These are phyloP conservation scores for Macquaria australasica DNA, from an alignment of 2,113 vertebrate species.

Conservation along the genomic window DNA sequence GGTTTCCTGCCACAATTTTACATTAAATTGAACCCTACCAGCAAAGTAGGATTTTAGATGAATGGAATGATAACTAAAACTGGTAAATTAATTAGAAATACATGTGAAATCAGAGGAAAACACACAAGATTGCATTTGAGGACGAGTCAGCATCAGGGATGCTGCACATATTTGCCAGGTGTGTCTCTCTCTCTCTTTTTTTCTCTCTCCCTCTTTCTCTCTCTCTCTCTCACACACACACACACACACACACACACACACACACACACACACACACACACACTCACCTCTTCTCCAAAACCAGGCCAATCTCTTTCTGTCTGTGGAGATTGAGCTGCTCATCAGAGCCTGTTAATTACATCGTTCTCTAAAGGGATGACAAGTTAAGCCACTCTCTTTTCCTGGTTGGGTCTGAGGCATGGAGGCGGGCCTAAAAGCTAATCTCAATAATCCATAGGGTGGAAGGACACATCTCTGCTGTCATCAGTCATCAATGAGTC, in stretches of 20 bases:
- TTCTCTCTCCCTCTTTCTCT: neutral
- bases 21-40: constrained; percentile 12
- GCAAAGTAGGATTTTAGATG: constrained; percentile 24
- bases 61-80: constrained; percentile 22
- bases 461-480: constrained; percentile 58
- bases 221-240: neutral
- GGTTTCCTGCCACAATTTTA: constrained; percentile 3
- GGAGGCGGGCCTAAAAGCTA: constrained; percentile 59
- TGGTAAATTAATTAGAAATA: constrained; percentile 1
- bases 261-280: constrained; percentile 20
- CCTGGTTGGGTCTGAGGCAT: constrained; percentile 60
- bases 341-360: constrained; percentile 82
- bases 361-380: constrained; percentile 79
- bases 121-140: constrained; percentile 60
- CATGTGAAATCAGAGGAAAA: constrained; percentile 29
- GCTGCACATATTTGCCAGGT: constrained; percentile 47
- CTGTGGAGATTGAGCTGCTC: constrained; percentile 76
- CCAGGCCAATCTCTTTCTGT: constrained; percentile 74
- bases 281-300: constrained; percentile 55
- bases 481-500: constrained; percentile 66
- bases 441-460: constrained; percentile 75
- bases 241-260: constrained; percentile 8
- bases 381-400: constrained; percentile 75
- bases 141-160: constrained; percentile 43
- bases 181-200: constrained; percentile 1